Evolutionary conservation across 2,797 vertebrate genomes (phyloP).

Genomic region (Lophotriccus pileatus): DNA sequence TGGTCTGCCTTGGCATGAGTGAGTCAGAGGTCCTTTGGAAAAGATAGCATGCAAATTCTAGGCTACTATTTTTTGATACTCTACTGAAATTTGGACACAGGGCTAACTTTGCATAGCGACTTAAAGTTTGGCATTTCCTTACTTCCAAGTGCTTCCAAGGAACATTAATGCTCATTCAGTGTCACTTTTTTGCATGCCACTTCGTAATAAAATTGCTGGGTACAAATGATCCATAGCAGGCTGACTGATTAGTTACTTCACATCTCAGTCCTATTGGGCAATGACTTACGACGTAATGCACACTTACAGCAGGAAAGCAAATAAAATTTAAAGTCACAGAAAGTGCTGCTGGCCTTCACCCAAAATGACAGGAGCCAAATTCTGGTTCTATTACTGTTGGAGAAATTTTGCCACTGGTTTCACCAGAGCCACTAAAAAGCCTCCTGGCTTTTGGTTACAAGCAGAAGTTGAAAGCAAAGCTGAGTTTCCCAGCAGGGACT

Average conservation of each 20-base stretch:
- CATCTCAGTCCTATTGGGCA: not conserved
- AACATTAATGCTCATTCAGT: not conserved
- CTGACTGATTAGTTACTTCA: not conserved
- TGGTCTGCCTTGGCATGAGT: not conserved
- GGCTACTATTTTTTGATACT: not conserved
- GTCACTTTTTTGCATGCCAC: not conserved
- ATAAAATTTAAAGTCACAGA: not conserved
- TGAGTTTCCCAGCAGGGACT: not conserved
- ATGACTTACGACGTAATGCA: not conserved
- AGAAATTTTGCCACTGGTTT: not conserved
- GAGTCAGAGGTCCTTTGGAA: constrained; percentile 13
- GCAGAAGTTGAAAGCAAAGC: not conserved
- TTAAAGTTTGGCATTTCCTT: not conserved
- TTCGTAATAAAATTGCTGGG: not conserved
- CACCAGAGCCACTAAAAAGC: not conserved
- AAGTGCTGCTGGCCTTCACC: not conserved
- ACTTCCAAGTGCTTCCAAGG: not conserved
- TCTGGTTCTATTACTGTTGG: not conserved
- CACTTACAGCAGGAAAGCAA: not conserved
- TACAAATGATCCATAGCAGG: not conserved
- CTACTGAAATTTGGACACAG: not conserved
- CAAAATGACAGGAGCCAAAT: not conserved
- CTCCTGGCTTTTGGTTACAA: not conserved
- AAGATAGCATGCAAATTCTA: constrained; percentile 20
- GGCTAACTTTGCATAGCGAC: not conserved